Evolutionary conservation across 2,113 vertebrate species (phyloP).

Genomic region (Gymnarchus niloticus): DNA sequence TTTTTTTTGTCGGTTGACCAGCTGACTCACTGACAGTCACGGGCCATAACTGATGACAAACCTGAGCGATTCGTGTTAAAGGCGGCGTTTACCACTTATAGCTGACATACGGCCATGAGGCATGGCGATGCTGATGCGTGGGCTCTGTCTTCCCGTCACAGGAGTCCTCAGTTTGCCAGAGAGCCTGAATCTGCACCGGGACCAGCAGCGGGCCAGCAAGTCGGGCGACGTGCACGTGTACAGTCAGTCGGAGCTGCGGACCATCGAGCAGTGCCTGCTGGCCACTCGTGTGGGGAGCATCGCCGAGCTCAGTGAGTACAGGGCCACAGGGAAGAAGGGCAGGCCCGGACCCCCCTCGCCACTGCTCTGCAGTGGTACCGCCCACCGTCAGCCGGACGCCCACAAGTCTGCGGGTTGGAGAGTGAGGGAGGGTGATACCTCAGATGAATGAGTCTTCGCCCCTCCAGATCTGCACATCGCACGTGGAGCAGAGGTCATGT

Average conservation of each 20-base stretch:
- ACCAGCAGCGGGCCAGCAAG: conserved; percentile 80
- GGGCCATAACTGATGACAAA: not conserved
- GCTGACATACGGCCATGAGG: too few relatives aligned
- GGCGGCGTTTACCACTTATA: too few relatives aligned
- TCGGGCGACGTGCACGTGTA: conserved; percentile 78
- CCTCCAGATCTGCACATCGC: not conserved
- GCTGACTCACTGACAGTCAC: not conserved
- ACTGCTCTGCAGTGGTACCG: not conserved
- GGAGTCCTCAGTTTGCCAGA: conserved; percentile 91
- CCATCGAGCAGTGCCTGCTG: conserved; percentile 88
- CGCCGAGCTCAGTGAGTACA: conserved; percentile 89
- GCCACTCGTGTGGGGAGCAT: conserved; percentile 93
- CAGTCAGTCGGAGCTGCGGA: conserved; percentile 87
- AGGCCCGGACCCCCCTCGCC: too few relatives aligned
- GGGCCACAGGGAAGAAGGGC: too few relatives aligned
- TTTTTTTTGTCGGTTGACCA: too few relatives aligned
- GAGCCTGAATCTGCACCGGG: conserved; percentile 81
- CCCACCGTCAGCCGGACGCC: not conserved
- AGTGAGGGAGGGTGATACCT: not conserved
- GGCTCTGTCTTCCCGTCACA: conserved; percentile 34
- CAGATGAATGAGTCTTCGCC: not conserved
- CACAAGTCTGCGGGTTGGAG: not conserved
- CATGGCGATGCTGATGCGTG: not conserved
- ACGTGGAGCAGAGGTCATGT: not conserved
- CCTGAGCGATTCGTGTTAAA: too few relatives aligned